Base-by-base conservation (phyloP, 2,888 invertebrate species). In the Athripsodes cinereus region DNA sequence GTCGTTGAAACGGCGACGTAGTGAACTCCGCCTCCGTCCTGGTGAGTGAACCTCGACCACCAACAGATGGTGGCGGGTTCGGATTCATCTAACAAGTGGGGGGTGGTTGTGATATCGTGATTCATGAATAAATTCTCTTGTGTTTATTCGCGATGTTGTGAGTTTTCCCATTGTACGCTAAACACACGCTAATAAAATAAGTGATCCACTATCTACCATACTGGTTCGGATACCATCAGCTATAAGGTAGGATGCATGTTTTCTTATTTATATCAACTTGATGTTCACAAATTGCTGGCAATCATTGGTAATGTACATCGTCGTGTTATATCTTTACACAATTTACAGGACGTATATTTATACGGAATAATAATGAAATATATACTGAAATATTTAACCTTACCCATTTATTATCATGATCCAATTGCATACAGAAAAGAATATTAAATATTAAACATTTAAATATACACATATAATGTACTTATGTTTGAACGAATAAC, bases 21-120 rank as follows among this genome's bases (percentile, higher is more conserved):
- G 47, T 20, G 20, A 5, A 13, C 44, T 13, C 6, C n/a, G 13
- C 16, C 44, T 18, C 16, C 44, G 13, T 13, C n/a, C n/a, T n/a
- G n/a, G n/a, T n/a, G n/a, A n/a, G n/a, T n/a, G n/a, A 13, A 16
- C 13, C 13, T 13, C 44, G 44, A 44, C 44, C 44, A 8, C n/a
- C 48, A 20, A 20, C 49, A 22, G 57, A 19, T 35, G 54, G 44
- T 56, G 64, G 59, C 58, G 52, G 34, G 40, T 22, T 20, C 31
- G 55, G 40, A 22, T 22, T 35, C 35, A 31, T 19, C 60, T 54
- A 60, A 62, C 59, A 56, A 57, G 59, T 60, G 63, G 47, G 64
- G 64, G 55, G 46, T 54, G 55, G 63, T 60, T 51, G 62, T 63
- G 60, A 61, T 62, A 18, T 46, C 20, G 51, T 52, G 52, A 51